Conservation (phyloP, 2,113 vertebrate genomes). For the Chaetops frenatus region DNA sequence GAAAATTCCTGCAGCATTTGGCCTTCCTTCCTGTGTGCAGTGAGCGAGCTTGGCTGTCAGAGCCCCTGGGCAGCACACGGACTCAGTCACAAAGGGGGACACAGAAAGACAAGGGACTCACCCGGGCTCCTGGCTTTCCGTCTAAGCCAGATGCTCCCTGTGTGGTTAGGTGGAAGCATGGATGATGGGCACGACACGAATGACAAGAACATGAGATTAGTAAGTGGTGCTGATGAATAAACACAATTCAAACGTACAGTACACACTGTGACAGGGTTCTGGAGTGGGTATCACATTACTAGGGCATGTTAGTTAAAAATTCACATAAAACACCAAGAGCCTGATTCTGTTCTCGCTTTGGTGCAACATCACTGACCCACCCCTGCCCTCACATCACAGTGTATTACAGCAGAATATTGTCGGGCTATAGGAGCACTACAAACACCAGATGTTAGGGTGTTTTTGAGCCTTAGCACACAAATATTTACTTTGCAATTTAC, state of each 20-base stretch:
- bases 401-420: background rate
- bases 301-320: constrained; percentile 69
- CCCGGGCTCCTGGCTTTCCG: constrained; percentile 97
- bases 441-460: constrained; percentile 26
- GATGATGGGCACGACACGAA: constrained; percentile 84
- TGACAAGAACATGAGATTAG: constrained; percentile 97
- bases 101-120: constrained; percentile 85
- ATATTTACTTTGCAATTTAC: constrained; percentile 26
- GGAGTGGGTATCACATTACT: constrained; percentile 46
- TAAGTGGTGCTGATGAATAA: constrained; percentile 78
- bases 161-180: constrained; percentile 80
- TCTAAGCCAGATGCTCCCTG: constrained; percentile 99
- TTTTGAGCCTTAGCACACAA: constrained; percentile 28
- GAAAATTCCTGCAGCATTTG: background rate
- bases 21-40: background rate
- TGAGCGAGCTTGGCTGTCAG: rapidly evolving
- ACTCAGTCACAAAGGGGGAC: background rate
- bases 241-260: constrained; percentile 67
- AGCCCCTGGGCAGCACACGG: background rate
- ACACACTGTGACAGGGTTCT: constrained; percentile 46
- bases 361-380: background rate
- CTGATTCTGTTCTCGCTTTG: background rate
- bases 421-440: background rate
- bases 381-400: background rate
- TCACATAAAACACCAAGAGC: constrained; percentile 50